Evolutionary conservation across 2,113 vertebrate genomes (phyloP).

Genomic region (Ochotona curzoniae): DNA sequence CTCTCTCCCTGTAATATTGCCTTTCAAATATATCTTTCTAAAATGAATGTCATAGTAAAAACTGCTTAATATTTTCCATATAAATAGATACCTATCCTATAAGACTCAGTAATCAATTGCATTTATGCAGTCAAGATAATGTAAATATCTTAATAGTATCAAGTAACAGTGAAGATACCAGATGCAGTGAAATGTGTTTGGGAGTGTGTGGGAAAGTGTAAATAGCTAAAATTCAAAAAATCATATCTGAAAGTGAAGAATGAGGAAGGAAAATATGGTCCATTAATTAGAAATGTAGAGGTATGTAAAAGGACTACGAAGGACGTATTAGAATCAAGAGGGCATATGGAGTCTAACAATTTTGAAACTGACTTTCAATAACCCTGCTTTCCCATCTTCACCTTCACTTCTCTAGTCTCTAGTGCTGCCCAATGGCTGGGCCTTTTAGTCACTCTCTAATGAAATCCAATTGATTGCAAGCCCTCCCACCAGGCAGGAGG

Average conservation of each 20-base stretch:
- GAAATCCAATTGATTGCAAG: slow-evolving; percentile 10
- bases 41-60: slow-evolving; percentile 30
- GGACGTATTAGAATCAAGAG: neutral
- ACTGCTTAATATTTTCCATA: neutral
- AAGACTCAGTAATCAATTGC: neutral
- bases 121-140: slow-evolving; percentile 14
- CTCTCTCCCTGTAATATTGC: no score
- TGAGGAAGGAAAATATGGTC: neutral
- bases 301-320: neutral
- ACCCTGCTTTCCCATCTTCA: neutral
- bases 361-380: neutral
- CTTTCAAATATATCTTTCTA: no score
- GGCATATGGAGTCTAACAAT: neutral
- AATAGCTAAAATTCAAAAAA: slow-evolving; percentile 10
- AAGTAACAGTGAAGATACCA: slow-evolving; percentile 32
- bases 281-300: neutral
- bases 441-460: slow-evolving; percentile 51
- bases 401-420: neutral
- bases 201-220: neutral
- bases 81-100: slow-evolving; percentile 16
- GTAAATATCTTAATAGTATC: slow-evolving; percentile 38
- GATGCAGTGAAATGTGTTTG: neutral
- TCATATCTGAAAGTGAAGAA: neutral
- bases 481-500: neutral
- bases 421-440: neutral